Base-by-base conservation (phyloP, 2,888 invertebrate species). In the Stegana nigrithorax region DNA sequence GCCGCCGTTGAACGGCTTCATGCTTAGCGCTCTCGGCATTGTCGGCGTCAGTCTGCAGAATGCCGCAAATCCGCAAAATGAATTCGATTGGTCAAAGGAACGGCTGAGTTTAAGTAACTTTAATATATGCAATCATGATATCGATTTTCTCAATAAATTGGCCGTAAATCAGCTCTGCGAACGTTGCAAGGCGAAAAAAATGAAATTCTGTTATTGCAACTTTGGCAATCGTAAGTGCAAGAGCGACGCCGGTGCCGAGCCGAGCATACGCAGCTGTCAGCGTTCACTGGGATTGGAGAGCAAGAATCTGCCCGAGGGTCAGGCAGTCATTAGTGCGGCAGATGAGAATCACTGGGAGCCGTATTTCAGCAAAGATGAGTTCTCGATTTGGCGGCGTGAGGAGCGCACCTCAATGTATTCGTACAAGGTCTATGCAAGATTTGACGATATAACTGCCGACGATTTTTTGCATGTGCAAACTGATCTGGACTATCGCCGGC, bases 371-470 rank as follows among this genome's bases (percentile, higher is more conserved):
- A 89, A 92, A 12, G 88, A 91, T 58, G 92, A 94, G 77, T 90
- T 94, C 79, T 87, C 93, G 12, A 91, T 95, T 36, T 96, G 95
- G 95, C 87, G 92, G 63, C 90, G 90, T 71, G 89, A 91, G 76
- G 90, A 91, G 71, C 87, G 89, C 50, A 87, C 88, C 0, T 92
- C 93, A 1, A 86, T 93, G 32, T 95, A 89, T 78, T 91, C 93
- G 14, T 95, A 95, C 80, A 95, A 95, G 89, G 93, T 95, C 0
- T 95, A 93, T 85, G 95, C 94, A 0, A 89, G 90, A 1, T 95
- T 94, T 78, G 86, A 89, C 57, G 95, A 95, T 73, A 91, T 95
- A 1, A 87, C 88, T 0, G 94, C 94, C 0, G 88, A 89, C 60
- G 94, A 95, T 82, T 94, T 95, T 83, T 87, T 95, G 1, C 91